Percentiles rank a stretch among this genome's conserved stretches.
Evolutionary conservation across 2,888 invertebrate genomes (phyloP).

Genomic region (Caenorhabditis sulstoni): DNA sequence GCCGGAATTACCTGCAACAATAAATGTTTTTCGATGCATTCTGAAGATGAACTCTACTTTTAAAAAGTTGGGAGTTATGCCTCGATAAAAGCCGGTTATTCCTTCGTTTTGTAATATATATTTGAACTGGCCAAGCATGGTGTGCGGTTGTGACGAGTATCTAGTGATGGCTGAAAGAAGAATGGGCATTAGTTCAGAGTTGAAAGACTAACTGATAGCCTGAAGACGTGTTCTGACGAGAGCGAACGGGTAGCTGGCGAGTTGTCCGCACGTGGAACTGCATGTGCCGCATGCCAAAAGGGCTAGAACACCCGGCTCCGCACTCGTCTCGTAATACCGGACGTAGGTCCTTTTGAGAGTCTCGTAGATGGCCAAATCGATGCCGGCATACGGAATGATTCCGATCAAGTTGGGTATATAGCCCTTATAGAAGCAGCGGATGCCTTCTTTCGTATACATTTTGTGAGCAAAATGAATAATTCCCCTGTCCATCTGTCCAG

Average conservation of each 20-base stretch:
- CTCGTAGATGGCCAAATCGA: slow-evolving; percentile 97
- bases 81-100: slow-evolving; percentile 92
- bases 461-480: slow-evolving; percentile 92
- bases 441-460: slow-evolving; percentile 90
- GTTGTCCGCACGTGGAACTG: slow-evolving; percentile 95
- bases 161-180: slow-evolving; percentile 48
- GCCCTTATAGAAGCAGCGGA: slow-evolving; percentile 91
- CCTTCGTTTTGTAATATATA: slow-evolving; percentile 92
- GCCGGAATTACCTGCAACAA: slow-evolving; percentile 86
- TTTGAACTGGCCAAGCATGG: slow-evolving; percentile 78
- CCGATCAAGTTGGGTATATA: slow-evolving; percentile 95
- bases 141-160: slow-evolving; percentile 67
- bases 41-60: slow-evolving; percentile 85
- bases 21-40: neutral
- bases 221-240: slow-evolving; percentile 95
- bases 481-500: slow-evolving; percentile 90
- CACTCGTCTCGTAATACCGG: slow-evolving; percentile 32
- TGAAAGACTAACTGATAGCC: slow-evolving; percentile 83
- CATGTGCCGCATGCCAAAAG: slow-evolving; percentile 93
- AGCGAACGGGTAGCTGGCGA: slow-evolving; percentile 97
- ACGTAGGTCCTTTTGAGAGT: slow-evolving; percentile 86
- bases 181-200: too few species aligned
- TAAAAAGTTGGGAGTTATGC: slow-evolving; percentile 97
- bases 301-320: slow-evolving; percentile 90
- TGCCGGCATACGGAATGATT: slow-evolving; percentile 98